Percentiles rank a stretch among this genome's conserved stretches.
These are phyloP conservation scores for Sceloporus tristichus DNA, from an alignment of 2,113 vertebrate genomes.

Conservation along the genomic window DNA sequence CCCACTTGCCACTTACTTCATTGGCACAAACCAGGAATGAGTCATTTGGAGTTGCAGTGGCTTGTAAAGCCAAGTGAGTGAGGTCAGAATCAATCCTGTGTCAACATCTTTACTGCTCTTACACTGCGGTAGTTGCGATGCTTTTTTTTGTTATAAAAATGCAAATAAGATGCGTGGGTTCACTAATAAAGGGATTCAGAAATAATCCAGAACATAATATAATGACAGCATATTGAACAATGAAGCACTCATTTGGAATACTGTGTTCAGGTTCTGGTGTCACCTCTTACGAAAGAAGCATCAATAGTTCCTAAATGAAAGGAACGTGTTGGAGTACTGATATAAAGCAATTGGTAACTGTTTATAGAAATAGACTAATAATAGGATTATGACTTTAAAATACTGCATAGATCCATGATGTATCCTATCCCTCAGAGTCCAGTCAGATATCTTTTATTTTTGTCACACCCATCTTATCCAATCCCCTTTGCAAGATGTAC, in stretches of 20 bases:
- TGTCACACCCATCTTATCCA: neutral
- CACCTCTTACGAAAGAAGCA: conserved; percentile 38
- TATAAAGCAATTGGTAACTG: neutral
- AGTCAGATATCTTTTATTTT: neutral
- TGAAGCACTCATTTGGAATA: conserved; percentile 61
- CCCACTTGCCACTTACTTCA: conserved; percentile 15
- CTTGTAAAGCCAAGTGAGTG: conserved; percentile 36
- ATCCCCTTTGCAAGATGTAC: no score
- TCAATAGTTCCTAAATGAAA: conserved; percentile 39
- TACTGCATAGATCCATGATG: neutral
- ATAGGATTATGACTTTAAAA: conserved; percentile 13
- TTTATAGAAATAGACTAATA: conserved; percentile 37
- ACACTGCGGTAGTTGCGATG: conserved; percentile 59
- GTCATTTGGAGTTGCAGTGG: conserved; percentile 27
- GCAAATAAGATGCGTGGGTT: conserved; percentile 76
- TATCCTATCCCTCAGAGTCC: neutral
- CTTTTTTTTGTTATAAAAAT: conserved; percentile 73
- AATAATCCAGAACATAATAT: conserved; percentile 73
- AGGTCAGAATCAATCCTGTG: conserved; percentile 50
- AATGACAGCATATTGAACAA: conserved; percentile 71
- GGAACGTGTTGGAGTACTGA: conserved; percentile 25
- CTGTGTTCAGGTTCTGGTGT: conserved; percentile 40
- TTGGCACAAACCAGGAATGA: conserved; percentile 47
- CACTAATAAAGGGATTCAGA: conserved; percentile 77
- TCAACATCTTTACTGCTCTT: conserved; percentile 61